Evolutionary conservation across 2,113 vertebrate genomes (phyloP), one percentile per base, ranked within the genome.

Genomic region (Lampris megalopsis): DNA sequence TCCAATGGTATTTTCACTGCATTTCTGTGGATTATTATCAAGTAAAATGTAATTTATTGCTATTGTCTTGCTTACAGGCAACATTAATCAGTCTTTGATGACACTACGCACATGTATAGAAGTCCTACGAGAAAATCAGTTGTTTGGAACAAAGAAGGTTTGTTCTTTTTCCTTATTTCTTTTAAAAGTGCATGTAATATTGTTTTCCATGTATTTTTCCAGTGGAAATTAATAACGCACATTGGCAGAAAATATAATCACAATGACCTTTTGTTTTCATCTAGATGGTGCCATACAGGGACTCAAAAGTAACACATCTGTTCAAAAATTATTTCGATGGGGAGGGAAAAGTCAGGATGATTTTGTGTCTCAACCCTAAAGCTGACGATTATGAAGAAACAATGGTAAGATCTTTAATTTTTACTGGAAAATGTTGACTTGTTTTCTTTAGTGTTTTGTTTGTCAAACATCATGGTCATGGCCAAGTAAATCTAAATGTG

Each of bases 271-370:
- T 68, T 71, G 1, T 63, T 71, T n/a, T 36, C 4, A 43, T 54
- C 59, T 69, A 99, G 98, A 99, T 99, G 97, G 97, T 99, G 67
- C 98, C 98, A 0, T 99, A 99, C 90, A 94, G 97, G 86, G 98
- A 99, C 83, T 98, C 98, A 49, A 99, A 99, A 90, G 93, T 99
- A 64, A 99, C 98, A 9, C 98, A 97, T 63, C 94, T 99, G 5
- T 99, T 99, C 86, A 99, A 99, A 93, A 99, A 98, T 87, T 99
- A 99, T 77, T 99, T 99, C 64, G 98, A 99, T 3, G 98, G 98
- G 0, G 98, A 99, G 86, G 98, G 98, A 3, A 98, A 98, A 90
- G 98, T 99, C 24, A 92, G 96, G 35, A 98, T 99, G 98, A 94
- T 99, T 0, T 97, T 99, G 40, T 99, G 98, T 5, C 97, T 99